These are phyloP conservation scores for Sminthurides aquaticus DNA, from an alignment of 2,888 invertebrate genomes.

Conservation along the genomic window DNA sequence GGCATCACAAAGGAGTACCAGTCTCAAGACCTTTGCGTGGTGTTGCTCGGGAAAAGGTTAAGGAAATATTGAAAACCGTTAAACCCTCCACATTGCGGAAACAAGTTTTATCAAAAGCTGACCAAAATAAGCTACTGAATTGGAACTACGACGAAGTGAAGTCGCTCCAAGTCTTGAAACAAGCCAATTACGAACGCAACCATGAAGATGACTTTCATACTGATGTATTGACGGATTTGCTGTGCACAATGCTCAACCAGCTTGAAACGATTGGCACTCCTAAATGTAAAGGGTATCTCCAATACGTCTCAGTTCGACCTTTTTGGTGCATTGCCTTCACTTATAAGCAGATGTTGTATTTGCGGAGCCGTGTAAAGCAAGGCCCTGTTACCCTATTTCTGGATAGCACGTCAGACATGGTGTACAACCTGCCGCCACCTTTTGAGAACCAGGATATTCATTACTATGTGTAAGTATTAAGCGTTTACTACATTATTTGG, in stretches of 20 bases:
- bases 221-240: neutral
- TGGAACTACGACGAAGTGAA: neutral
- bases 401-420: neutral
- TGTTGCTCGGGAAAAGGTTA: neutral
- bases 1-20: neutral
- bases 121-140: neutral
- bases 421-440: neutral
- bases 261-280: neutral
- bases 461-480: neutral
- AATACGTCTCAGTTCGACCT: neutral
- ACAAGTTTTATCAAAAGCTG: neutral
- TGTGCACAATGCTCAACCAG: neutral
- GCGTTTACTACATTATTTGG: neutral
- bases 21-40: neutral
- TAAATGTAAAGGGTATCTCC: neutral
- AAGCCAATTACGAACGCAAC: neutral
- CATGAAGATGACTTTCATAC: neutral
- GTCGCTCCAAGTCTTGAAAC: neutral
- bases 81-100: neutral
- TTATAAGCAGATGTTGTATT: neutral
- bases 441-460: neutral
- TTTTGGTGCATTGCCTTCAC: neutral
- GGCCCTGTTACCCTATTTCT: neutral
- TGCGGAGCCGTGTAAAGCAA: neutral
- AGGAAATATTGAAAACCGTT: neutral